A percentile compares a stretch with the other conserved stretches of the same genome.
phyloP scores from a whole-genome alignment of 37 sponge, comb jelly and placozoan genomes.

The Ianthella basta region DNA sequence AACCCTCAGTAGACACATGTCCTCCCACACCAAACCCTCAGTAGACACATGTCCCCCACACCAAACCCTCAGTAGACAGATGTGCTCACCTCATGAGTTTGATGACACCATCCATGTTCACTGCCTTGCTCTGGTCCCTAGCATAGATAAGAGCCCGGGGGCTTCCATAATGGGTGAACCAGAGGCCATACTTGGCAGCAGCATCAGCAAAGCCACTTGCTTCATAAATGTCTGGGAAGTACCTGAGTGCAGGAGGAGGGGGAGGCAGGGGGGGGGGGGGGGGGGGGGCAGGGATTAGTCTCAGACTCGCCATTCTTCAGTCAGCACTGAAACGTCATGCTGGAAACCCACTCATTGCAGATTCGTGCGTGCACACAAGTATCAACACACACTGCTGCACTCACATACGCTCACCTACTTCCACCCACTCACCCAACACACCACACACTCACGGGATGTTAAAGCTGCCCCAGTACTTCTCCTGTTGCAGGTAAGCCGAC shows the following conservation, averaged over 20 bases:
- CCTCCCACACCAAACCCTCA: too few species aligned
- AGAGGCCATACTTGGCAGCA: slow-evolving; percentile 83
- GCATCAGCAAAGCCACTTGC: slow-evolving; percentile 71
- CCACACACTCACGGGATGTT: slow-evolving; percentile 84
- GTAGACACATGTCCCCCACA: too few species aligned
- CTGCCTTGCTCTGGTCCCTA: slow-evolving; percentile 76
- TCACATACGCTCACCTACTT: not conserved
- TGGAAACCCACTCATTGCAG: not conserved
- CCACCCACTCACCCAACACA: not conserved
- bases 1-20: too few species aligned
- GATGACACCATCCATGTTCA: slow-evolving; percentile 72
- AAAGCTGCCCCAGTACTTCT: slow-evolving; percentile 93
- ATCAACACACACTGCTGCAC: not conserved
- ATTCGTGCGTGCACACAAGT: not conserved
- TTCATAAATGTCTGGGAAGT: slow-evolving; percentile 72
- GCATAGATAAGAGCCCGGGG: slow-evolving; percentile 91
- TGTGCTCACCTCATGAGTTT: slow-evolving; percentile 91
- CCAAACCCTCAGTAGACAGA: not conserved
- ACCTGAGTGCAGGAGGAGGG: slow-evolving; percentile 52
- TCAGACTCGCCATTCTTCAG: too few species aligned
- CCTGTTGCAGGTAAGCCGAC: slow-evolving; percentile 18
- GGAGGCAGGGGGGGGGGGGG: too few species aligned
- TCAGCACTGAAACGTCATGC: too few species aligned
- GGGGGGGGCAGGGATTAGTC: too few species aligned
- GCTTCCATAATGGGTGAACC: slow-evolving; percentile 77